Conservation (phyloP, 2,888 invertebrate species). For the Erannis defoliaria region DNA sequence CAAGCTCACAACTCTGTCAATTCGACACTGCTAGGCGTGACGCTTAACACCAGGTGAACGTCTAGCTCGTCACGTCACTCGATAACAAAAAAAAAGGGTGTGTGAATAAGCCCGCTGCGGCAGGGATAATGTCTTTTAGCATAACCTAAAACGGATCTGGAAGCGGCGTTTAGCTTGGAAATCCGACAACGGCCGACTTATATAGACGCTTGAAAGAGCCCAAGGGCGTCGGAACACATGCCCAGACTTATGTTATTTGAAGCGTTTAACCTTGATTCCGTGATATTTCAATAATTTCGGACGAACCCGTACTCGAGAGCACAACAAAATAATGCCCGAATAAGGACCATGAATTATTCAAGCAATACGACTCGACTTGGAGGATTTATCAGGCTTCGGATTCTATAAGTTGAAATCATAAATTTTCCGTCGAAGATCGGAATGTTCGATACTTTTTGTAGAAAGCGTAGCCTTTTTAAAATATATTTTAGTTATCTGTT, state of each 20-base stretch:
- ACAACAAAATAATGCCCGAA: constrained; percentile 21
- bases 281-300: neutral
- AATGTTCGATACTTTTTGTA: constrained; percentile 9
- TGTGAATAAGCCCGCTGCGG: too few relatives aligned
- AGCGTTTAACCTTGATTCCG: neutral
- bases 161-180: neutral
- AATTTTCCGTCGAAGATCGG: constrained; percentile 15
- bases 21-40: too few relatives aligned
- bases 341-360: constrained; percentile 25
- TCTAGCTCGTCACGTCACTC: too few relatives aligned
- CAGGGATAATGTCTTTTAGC: too few relatives aligned
- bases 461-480: neutral
- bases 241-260: neutral
- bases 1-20: too few relatives aligned
- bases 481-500: neutral
- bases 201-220: neutral
- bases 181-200: neutral
- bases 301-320: neutral
- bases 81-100: too few relatives aligned
- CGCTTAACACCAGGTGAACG: too few relatives aligned
- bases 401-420: constrained; percentile 17
- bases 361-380: constrained; percentile 2
- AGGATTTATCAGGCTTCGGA: constrained; percentile 9
- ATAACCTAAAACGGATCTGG: neutral
- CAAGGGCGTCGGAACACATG: neutral